These are phyloP conservation scores for Drosophila auraria DNA, from an alignment of 1,140 invertebrate species.

Conservation along the genomic window DNA sequence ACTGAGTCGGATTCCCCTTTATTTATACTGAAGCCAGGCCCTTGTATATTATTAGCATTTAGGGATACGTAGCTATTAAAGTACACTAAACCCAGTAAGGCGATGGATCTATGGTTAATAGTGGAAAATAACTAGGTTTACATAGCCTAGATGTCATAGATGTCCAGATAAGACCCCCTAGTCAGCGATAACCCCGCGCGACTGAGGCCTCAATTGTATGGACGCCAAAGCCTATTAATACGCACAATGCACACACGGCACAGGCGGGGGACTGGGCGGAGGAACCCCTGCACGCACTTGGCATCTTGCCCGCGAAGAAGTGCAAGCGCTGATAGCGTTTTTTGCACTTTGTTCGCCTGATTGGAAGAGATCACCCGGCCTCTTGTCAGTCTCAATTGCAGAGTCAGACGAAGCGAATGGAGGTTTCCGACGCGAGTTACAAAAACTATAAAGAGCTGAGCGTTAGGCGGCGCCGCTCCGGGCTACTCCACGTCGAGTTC, in stretches of 20 bases:
- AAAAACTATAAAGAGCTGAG: slow-evolving; percentile 60
- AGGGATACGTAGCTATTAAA: slow-evolving; percentile 33
- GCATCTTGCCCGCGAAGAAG: not conserved
- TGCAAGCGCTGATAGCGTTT: slow-evolving; percentile 1
- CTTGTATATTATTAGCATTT: slow-evolving; percentile 41
- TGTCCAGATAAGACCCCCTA: not conserved
- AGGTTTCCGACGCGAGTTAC: slow-evolving; percentile 11
- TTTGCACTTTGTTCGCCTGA: slow-evolving; percentile 28
- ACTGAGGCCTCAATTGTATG: not conserved
- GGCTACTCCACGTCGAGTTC: slow-evolving; percentile 87
- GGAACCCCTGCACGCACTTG: not conserved
- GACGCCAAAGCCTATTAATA: not conserved
- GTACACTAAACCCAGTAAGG: not conserved
- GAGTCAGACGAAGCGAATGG: not conserved
- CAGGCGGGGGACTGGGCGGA: not conserved
- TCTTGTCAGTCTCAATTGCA: slow-evolving; percentile 18
- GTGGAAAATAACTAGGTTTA: not conserved
- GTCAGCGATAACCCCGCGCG: slow-evolving; percentile 11
- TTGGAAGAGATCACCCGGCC: not conserved
- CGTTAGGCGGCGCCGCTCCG: slow-evolving; percentile 39
- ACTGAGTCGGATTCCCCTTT: slow-evolving; percentile 67
- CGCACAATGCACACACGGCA: slow-evolving; percentile 6
- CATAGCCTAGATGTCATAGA: no score
- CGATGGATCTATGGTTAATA: no score
- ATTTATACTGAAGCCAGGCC: slow-evolving; percentile 15